phyloP scores from a whole-genome alignment of 2,113 vertebrate species.

The Halcyon senegalensis region DNA sequence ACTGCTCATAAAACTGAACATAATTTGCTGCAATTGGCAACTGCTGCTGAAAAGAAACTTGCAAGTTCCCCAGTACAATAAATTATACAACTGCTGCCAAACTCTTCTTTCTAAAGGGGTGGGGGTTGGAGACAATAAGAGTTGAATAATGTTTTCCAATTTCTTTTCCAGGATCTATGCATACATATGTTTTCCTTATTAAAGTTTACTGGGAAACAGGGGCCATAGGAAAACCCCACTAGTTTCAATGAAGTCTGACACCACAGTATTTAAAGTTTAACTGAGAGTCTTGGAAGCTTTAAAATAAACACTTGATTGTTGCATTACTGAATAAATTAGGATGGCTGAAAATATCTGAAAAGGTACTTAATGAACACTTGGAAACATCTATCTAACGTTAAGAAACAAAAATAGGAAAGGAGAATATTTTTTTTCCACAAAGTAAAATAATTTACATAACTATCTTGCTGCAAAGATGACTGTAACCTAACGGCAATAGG shows the following conservation, averaged over 20 bases:
- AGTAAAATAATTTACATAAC: neutral
- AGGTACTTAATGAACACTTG: neutral
- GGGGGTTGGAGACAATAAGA: neutral
- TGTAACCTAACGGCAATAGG: neutral
- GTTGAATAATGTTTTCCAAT: neutral
- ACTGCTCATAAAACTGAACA: constrained; percentile 39
- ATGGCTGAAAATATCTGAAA: neutral
- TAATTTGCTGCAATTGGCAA: constrained; percentile 41
- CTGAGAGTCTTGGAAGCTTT: neutral
- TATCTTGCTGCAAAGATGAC: neutral
- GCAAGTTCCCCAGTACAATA: neutral
- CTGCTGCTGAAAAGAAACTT: constrained; percentile 32
- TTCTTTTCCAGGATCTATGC: neutral
- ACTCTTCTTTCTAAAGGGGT: neutral
- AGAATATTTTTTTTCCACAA: neutral
- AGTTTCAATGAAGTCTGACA: neutral
- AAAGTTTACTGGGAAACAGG: neutral
- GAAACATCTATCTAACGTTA: neutral
- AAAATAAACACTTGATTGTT: neutral
- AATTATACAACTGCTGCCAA: neutral
- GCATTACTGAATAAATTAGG: neutral
- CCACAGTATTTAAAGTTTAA: neutral
- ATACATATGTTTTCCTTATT: neutral
- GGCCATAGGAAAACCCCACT: neutral
- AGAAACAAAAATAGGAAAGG: neutral